A percentile compares a stretch with the other conserved stretches of the same genome.
phyloP scores from a whole-genome alignment of 2,113 vertebrate genomes.

The Ia io region DNA sequence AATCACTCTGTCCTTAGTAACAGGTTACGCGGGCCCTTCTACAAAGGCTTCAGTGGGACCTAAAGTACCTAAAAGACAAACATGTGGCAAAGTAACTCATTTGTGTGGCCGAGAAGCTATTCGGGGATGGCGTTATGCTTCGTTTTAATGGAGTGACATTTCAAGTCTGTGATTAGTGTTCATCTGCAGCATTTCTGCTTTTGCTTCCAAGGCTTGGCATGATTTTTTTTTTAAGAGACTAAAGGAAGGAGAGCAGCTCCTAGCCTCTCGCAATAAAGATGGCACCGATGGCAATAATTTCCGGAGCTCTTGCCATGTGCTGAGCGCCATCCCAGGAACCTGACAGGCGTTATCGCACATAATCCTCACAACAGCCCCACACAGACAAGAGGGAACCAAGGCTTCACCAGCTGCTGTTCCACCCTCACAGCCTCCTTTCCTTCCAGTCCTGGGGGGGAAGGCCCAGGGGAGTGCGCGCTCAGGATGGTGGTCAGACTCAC shows the following conservation, averaged over 20 bases:
- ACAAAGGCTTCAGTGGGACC: neutral
- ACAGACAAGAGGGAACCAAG: neutral
- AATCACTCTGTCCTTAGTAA: neutral
- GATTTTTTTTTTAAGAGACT: neutral
- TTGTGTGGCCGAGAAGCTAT: too few species aligned
- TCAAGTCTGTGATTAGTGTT: neutral
- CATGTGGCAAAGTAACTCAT: neutral
- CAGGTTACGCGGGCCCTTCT: neutral
- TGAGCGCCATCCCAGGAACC: neutral
- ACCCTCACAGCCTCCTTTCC: neutral
- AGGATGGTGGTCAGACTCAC: neutral
- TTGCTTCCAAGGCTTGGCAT: neutral
- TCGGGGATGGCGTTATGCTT: neutral
- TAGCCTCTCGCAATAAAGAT: too few species aligned
- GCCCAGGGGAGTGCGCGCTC: neutral
- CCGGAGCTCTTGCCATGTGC: rapidly evolving
- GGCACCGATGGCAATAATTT: neutral
- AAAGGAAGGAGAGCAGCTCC: neutral
- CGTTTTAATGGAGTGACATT: neutral
- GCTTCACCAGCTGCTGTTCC: neutral
- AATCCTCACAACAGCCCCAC: rapidly evolving
- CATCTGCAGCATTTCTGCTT: neutral
- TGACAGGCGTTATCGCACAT: rapidly evolving
- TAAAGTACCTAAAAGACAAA: neutral
- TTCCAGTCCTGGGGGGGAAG: neutral